Evolutionary conservation across 1,140 invertebrate species (phyloP), one percentile per base, ranked within the genome.

Genomic region (Pararge aegeria): DNA sequence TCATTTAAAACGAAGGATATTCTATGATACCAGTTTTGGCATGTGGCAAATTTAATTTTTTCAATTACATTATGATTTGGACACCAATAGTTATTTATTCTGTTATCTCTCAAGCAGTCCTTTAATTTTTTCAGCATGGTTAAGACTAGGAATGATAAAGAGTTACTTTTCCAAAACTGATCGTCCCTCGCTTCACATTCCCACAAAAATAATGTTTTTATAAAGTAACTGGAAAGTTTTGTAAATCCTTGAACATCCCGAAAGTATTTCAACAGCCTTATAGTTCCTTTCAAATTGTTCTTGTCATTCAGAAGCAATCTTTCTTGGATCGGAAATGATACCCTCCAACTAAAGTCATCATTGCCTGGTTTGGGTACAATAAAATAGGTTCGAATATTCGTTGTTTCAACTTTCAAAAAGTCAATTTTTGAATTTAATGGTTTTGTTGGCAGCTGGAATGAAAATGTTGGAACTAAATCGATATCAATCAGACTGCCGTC

Each of bases 201-300:
- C 78, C 75, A 80, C 34, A 80, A 55, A 68, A 78, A 78, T 48
- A 80, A 49, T 4, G 73, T 71, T 65, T 80, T 80, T 44, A 80
- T 78, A 37, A 63, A 78, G 42, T 78, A 80, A 61, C 78, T 80
- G 5, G 75, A 68, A 16, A 80, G 48, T 58, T 66, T 67, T 27
- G 66, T 65, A 54, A 80, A 80, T 12, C 66, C 66, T 55, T 80
- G 78, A 5, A 68, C 29, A 60, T 80, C 73, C 10, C 78, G 59
- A 48, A 80, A 68, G 37, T 73, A 55, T 61, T 80, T 78, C 4
- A 80, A 50, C 12, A 78, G 38, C 56, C 69, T 74, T 16, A 76
- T 20, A 2, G 68, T 42, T 34, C 66, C 59, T 64, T 80, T 80
- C 38, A 78, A 66, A 55, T 80, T 76, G 54, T 80, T 68, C 30